Percentiles rank a stretch among this genome's conserved stretches.
These are phyloP conservation scores for Cebidichthys violaceus DNA, from an alignment of 2,113 vertebrate genomes.

Conservation along the genomic window DNA sequence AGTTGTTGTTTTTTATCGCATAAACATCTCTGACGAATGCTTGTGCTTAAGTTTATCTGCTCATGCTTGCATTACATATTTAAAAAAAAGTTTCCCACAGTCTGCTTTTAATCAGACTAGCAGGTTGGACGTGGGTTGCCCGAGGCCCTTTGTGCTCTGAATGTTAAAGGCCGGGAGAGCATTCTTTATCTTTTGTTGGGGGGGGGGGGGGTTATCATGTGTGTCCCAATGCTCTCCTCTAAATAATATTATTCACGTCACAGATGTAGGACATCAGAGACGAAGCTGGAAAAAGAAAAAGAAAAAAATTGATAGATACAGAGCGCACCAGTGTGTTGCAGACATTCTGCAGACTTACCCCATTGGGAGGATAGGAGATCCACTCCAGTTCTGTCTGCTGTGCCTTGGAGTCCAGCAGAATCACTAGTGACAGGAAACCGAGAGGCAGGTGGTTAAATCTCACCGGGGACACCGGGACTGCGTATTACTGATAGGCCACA, in stretches of 20 bases:
- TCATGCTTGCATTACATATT: constrained; percentile 60
- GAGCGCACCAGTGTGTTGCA: constrained; percentile 19
- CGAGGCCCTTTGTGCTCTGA: constrained; percentile 54
- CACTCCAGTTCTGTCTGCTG: constrained; percentile 99
- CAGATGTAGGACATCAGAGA: constrained; percentile 41
- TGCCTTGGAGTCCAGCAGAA: constrained; percentile 98
- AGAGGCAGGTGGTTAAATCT: constrained; percentile 79
- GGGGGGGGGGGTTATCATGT: not conserved
- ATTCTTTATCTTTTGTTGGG: not conserved
- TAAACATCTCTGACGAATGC: constrained; percentile 45
- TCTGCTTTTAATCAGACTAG: constrained; percentile 55
- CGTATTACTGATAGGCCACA: constrained; percentile 53
- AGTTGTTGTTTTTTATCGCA: constrained; percentile 23
- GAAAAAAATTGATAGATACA: not conserved
- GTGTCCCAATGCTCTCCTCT: not conserved
- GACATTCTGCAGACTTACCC: constrained; percentile 86
- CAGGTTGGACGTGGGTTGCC: constrained; percentile 36
- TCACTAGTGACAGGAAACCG: constrained; percentile 88
- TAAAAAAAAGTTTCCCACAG: constrained; percentile 45
- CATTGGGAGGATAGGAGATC: constrained; percentile 98
- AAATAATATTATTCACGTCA: constrained; percentile 29
- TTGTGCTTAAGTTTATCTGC: constrained; percentile 37
- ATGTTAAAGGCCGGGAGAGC: constrained; percentile 39
- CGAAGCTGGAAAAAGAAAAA: not conserved
- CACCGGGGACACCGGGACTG: constrained; percentile 39